Evolutionary conservation across 2,113 vertebrate genomes (phyloP).

Genomic region (Opisthocomus hoazin): DNA sequence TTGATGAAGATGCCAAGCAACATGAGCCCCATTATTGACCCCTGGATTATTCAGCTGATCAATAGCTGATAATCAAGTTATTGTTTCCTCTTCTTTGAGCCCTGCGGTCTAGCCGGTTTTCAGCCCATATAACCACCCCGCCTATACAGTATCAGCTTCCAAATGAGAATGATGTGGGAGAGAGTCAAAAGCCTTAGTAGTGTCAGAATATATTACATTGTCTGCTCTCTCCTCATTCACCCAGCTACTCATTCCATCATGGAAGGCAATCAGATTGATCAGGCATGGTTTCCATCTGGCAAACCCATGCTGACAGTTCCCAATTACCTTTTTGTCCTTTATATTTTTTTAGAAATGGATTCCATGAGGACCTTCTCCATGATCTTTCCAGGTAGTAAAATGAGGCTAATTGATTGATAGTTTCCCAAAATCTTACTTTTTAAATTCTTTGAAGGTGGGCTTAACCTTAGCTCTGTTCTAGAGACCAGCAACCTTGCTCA

Average conservation of each 20-base stretch:
- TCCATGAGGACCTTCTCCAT: neutral
- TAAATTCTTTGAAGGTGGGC: neutral
- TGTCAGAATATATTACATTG: neutral
- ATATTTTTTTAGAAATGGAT: neutral
- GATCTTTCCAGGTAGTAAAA: neutral
- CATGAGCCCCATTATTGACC: neutral
- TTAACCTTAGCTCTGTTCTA: neutral
- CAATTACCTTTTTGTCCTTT: neutral
- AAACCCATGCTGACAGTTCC: neutral
- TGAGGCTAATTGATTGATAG: neutral
- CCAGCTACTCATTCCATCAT: neutral
- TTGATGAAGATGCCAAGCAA: neutral
- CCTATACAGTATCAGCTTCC: neutral
- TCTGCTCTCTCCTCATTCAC: neutral
- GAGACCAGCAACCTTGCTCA: neutral
- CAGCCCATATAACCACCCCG: neutral
- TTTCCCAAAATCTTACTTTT: neutral
- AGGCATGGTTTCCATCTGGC: neutral
- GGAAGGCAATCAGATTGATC: neutral
- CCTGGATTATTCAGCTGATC: neutral
- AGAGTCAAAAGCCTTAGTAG: neutral
- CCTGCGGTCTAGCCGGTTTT: neutral
- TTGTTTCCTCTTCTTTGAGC: neutral
- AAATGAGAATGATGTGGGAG: neutral
- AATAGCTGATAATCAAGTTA: neutral